Conservation (phyloP, 2,113 vertebrate species). For the Cercocebus atys region DNA sequence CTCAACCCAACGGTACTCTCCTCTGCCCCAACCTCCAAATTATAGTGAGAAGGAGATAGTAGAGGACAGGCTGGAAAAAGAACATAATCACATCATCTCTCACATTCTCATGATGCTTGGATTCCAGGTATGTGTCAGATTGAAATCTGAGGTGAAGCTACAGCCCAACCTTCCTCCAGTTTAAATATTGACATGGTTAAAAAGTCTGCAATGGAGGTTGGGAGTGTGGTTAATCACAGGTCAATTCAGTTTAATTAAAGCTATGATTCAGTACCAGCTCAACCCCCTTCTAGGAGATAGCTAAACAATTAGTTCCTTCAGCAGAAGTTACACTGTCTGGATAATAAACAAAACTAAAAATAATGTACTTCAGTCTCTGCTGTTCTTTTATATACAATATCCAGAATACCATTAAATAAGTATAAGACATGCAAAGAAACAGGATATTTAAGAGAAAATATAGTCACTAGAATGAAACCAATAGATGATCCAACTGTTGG, state of each 20-base stretch:
- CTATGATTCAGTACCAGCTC: not conserved
- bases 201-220: not conserved
- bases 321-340: not conserved
- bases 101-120: not conserved
- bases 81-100: not conserved
- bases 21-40: not conserved
- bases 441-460: slow-evolving; percentile 5
- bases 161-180: not conserved
- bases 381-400: not conserved
- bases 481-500: not conserved
- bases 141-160: not conserved
- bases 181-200: not conserved
- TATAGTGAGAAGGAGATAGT: not conserved
- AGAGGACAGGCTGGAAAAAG: not conserved
- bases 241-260: not conserved
- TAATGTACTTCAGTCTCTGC: not conserved
- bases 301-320: not conserved
- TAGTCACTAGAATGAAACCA: not conserved
- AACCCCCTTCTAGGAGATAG: not conserved
- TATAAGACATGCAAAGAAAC: not conserved
- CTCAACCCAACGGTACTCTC: not conserved
- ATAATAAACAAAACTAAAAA: not conserved
- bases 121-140: not conserved
- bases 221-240: not conserved
- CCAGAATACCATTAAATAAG: not conserved